These are phyloP conservation scores for Lobophora halterata DNA, from an alignment of 2,888 invertebrate genomes.

Conservation along the genomic window DNA sequence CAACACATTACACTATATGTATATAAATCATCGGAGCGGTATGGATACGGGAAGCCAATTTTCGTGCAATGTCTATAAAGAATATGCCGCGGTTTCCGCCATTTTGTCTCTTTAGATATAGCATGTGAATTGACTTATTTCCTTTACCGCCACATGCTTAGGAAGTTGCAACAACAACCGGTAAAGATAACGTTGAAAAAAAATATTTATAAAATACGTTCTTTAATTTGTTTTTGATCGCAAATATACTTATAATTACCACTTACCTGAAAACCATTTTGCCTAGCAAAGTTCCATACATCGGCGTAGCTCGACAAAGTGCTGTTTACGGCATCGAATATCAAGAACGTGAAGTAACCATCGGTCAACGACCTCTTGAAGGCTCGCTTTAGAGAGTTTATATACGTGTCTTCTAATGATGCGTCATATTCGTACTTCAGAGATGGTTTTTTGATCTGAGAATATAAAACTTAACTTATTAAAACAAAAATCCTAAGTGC, in stretches of 20 bases:
- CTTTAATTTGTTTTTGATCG: too few relatives aligned
- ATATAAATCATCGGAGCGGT: too few relatives aligned
- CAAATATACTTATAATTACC: too few relatives aligned
- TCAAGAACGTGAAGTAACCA: conserved; percentile 95
- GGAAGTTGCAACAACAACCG: background rate
- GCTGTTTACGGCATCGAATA: conserved; percentile 95
- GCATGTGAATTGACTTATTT: too few relatives aligned
- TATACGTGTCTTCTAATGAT: conserved; percentile 89
- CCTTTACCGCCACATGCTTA: background rate
- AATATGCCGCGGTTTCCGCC: too few relatives aligned
- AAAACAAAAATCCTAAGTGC: background rate
- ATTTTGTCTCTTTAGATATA: too few relatives aligned
- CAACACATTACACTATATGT: too few relatives aligned
- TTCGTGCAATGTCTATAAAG: too few relatives aligned
- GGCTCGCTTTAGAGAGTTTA: conserved; percentile 90
- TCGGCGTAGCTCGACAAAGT: conserved; percentile 91
- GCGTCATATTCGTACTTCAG: conserved; percentile 95
- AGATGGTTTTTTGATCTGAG: conserved; percentile 81
- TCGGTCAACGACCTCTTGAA: conserved; percentile 95
- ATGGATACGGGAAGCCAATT: too few relatives aligned
- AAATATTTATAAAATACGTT: too few relatives aligned
- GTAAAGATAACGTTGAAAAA: too few relatives aligned
- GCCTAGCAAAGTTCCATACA: conserved; percentile 92
- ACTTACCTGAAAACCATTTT: conserved; percentile 90
- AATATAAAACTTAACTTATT: conserved; percentile 22